phyloP scores from a whole-genome alignment of 2,888 invertebrate species.

The Mycogona germanica region DNA sequence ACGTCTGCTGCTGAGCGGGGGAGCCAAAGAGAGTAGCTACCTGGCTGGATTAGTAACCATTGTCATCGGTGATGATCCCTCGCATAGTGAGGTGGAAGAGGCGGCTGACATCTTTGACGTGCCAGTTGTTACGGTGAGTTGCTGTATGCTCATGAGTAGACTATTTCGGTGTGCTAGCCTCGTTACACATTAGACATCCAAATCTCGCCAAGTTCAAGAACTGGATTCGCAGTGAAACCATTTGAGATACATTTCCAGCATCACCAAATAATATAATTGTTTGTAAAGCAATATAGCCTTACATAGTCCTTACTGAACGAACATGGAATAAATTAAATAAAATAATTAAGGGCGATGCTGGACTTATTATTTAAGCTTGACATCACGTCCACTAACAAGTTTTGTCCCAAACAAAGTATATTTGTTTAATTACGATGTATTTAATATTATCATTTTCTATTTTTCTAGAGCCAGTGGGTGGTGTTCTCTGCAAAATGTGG shows the following conservation, averaged over 20 bases:
- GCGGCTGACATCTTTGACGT: conserved; percentile 88
- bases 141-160: background rate
- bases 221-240: no score
- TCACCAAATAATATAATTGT: no score
- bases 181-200: no score
- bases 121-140: conserved; percentile 58
- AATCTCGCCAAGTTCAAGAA: no score
- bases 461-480: conserved; percentile 53
- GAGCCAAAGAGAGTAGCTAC: conserved; percentile 76
- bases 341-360: no score
- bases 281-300: background rate
- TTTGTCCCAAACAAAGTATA: no score
- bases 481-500: conserved; percentile 45
- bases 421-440: no score
- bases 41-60: conserved; percentile 87
- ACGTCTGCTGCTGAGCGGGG: conserved; percentile 65
- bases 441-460: no score
- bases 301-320: background rate
- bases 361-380: no score
- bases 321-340: no score
- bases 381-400: no score
- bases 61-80: conserved; percentile 74
- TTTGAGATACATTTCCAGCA: no score
- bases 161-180: background rate
- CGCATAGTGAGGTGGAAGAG: conserved; percentile 75